Evolutionary conservation across 2,888 invertebrate species (phyloP).

Genomic region (Amphipoea lucens): DNA sequence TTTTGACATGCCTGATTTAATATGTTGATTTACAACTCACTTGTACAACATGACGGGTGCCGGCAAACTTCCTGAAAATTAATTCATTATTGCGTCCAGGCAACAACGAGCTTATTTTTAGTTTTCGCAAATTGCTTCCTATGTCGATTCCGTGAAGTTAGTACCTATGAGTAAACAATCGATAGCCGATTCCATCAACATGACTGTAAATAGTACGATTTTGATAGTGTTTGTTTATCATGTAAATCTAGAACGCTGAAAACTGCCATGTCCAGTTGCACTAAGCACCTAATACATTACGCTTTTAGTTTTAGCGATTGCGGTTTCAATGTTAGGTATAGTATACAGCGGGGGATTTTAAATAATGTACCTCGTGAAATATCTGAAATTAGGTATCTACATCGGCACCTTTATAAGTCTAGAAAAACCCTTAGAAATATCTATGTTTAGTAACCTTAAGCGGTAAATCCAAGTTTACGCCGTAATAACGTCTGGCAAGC

Average conservation of each 20-base stretch:
- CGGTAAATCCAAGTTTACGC: conserved; percentile 29
- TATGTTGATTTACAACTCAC: conserved; percentile 73
- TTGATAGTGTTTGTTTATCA: conserved; percentile 3
- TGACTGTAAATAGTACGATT: conserved; percentile 8
- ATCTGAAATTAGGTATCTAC: background rate
- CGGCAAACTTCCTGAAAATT: conserved; percentile 69
- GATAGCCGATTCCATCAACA: conserved; percentile 32
- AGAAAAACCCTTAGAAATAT: conserved; percentile 10
- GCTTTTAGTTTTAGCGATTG: background rate
- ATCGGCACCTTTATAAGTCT: background rate
- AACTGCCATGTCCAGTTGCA: background rate
- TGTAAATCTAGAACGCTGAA: background rate
- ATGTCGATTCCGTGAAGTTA: conserved; percentile 35
- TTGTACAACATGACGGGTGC: conserved; percentile 66
- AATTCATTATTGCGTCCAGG: conserved; percentile 67
- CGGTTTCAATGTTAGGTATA: background rate
- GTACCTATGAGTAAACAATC: conserved; percentile 34
- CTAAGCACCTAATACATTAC: background rate
- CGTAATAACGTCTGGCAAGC: conserved; percentile 41
- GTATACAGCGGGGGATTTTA: background rate
- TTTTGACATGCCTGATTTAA: conserved; percentile 77
- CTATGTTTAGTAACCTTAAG: conserved; percentile 21
- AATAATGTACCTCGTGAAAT: background rate
- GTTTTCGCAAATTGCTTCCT: conserved; percentile 46
- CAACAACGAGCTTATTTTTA: conserved; percentile 57